Conservation (phyloP, 2,888 invertebrate species). For the Biston betularia region DNA sequence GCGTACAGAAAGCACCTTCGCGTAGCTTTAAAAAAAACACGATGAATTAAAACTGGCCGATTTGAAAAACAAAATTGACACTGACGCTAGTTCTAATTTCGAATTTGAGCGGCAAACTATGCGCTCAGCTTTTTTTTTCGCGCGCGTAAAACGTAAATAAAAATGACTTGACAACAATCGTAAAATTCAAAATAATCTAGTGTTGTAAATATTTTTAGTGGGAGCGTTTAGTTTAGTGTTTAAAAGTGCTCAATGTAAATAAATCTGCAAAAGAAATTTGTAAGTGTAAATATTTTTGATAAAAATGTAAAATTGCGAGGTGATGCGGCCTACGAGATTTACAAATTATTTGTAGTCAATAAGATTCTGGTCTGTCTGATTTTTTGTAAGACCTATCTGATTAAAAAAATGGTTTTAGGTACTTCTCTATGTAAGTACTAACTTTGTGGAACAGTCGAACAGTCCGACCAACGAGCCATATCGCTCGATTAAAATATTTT, state of each 20-base stretch:
- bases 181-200: constrained; percentile 14
- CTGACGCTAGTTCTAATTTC: constrained; percentile 66
- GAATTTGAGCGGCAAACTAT: constrained; percentile 65
- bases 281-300: constrained; percentile 17
- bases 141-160: constrained; percentile 37
- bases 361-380: no score
- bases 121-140: constrained; percentile 30
- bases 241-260: constrained; percentile 35
- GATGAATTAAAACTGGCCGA: constrained; percentile 60
- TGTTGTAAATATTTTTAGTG: constrained; percentile 20
- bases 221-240: constrained; percentile 8
- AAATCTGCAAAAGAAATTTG: neutral
- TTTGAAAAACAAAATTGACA: constrained; percentile 58
- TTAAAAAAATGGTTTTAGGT: no score
- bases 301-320: constrained; percentile 38
- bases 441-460: no score
- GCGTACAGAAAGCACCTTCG: constrained; percentile 58
- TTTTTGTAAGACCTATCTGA: no score
- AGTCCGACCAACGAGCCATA: no score
- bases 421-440: no score
- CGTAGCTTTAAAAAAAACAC: constrained; percentile 49
- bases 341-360: no score
- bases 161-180: constrained; percentile 39
- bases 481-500: no score
- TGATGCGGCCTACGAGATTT: constrained; percentile 10